Conservation (phyloP, 2,113 vertebrate genomes). For the Crotalus helleri region DNA sequence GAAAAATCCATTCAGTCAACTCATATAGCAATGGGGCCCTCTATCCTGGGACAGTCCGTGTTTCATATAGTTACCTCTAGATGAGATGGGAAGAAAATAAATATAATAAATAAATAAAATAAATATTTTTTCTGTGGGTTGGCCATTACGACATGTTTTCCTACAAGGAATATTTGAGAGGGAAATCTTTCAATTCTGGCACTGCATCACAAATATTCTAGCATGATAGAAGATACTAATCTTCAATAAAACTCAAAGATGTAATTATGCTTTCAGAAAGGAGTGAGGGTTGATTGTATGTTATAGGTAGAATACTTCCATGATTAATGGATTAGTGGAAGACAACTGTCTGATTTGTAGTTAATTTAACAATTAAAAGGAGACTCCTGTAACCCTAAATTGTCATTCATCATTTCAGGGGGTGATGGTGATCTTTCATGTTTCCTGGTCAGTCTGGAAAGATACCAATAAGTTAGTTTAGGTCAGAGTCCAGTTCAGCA, state of each 20-base stretch:
- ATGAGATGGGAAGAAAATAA: too few species aligned
- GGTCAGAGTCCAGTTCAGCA: background rate
- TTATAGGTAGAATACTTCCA: background rate
- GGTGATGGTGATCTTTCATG: background rate
- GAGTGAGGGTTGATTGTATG: background rate
- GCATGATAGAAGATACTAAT: background rate
- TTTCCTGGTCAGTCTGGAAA: background rate
- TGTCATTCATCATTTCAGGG: background rate
- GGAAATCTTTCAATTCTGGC: background rate
- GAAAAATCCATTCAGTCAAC: background rate
- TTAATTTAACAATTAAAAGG: background rate
- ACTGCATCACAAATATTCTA: background rate
- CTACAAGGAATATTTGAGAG: background rate
- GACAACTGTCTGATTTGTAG: background rate
- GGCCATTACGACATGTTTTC: background rate
- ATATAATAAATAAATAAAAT: too few species aligned
- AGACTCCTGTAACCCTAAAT: background rate
- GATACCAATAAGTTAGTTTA: background rate
- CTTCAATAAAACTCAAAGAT: background rate
- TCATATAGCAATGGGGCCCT: background rate
- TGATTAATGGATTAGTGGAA: background rate
- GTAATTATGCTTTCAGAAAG: background rate
- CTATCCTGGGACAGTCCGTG: background rate
- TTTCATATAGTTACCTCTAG: too few species aligned
- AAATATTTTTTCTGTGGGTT: background rate